phyloP scores from a whole-genome alignment of 2,888 invertebrate genomes.

The Saturnia japonica region DNA sequence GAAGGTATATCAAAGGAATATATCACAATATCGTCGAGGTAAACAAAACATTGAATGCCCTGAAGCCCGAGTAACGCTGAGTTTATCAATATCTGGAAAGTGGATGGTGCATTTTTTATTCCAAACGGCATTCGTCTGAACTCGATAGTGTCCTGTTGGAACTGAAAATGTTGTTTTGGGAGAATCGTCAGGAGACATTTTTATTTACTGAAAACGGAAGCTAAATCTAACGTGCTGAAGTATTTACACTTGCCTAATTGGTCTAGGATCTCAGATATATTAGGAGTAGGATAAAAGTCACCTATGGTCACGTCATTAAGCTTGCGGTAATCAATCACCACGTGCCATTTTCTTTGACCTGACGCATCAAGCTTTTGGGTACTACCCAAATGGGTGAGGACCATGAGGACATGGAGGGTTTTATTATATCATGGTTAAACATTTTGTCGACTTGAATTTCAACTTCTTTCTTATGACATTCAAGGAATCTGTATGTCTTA shows the following conservation, averaged over 20 bases:
- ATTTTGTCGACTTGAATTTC: no score
- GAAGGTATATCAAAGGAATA: conserved; percentile 39
- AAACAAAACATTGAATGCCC: no score
- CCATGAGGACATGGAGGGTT: no score
- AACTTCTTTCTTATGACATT: no score
- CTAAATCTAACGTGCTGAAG: conserved; percentile 37
- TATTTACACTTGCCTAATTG: conserved; percentile 31
- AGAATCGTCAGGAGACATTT: conserved; percentile 31
- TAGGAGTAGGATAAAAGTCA: conserved; percentile 24
- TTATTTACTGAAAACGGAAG: conserved; percentile 33
- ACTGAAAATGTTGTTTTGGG: conserved; percentile 45
- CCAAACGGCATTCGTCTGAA: conserved; percentile 47
- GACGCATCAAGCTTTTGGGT: no score
- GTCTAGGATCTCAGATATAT: conserved; percentile 21
- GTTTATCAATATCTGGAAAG: conserved; percentile 37
- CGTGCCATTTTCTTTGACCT: conserved; percentile 38
- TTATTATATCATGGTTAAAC: no score
- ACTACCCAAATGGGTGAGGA: no score
- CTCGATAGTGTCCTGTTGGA: conserved; percentile 44
- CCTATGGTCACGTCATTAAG: conserved; percentile 23
- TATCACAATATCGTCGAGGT: no score
- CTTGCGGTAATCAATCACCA: conserved; percentile 35
- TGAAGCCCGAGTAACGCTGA: no score
- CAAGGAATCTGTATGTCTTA: no score
- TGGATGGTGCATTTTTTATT: conserved; percentile 41